Conservation (phyloP, 1,140 invertebrate genomes). For the Pachypeltis micranthus region DNA sequence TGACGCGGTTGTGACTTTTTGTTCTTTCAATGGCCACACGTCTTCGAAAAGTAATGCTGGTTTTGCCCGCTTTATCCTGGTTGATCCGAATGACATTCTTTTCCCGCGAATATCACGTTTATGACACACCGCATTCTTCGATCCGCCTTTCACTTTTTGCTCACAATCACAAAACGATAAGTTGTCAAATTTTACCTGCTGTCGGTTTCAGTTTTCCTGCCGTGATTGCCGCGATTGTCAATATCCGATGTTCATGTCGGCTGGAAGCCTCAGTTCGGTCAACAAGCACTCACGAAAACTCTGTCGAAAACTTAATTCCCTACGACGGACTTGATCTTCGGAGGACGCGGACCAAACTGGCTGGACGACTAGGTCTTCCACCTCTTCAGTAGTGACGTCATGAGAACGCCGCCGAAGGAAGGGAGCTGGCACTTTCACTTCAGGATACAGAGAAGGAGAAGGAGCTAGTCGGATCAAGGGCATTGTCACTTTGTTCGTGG, state of each 20-base stretch:
- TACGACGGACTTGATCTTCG: not conserved
- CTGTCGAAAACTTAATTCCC: not conserved
- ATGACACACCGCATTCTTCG: no score
- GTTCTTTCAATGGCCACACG: no score
- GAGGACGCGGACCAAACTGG: not conserved
- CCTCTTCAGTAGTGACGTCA: constrained; percentile 2
- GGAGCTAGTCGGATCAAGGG: not conserved
- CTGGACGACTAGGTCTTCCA: not conserved
- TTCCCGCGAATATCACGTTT: no score
- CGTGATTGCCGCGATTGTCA: not conserved
- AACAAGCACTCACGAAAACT: not conserved
- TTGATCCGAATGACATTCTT: no score
- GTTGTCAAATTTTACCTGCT: constrained; percentile 2
- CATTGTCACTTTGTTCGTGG: no score
- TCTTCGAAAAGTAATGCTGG: no score
- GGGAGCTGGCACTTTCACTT: constrained; percentile 7
- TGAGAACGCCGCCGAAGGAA: constrained; percentile 1
- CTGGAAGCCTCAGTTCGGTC: not conserved
- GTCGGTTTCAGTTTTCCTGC: not conserved
- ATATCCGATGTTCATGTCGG: not conserved
- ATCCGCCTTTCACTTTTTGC: no score
- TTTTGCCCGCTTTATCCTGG: no score
- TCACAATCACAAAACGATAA: no score
- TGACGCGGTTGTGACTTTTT: no score
- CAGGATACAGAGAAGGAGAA: not conserved